A percentile compares a stretch with the other conserved stretches of the same genome.
Conservation (phyloP, 2,888 invertebrate species). For the Sclerodermus sp. region DNA sequence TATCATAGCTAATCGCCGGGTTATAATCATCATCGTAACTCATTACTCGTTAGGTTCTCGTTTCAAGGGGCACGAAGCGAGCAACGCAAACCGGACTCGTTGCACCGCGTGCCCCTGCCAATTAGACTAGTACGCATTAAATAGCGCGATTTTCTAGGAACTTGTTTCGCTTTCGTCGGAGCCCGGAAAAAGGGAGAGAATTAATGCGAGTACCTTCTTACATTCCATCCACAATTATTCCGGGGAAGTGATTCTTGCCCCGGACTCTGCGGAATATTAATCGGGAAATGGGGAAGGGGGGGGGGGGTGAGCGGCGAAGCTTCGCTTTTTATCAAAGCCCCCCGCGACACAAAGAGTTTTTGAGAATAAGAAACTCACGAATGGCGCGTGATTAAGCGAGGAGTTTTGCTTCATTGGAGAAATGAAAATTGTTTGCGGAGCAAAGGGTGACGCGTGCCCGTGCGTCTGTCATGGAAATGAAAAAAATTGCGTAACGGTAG, state of each 20-base stretch:
- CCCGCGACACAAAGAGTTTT: too few relatives aligned
- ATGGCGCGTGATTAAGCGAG: too few relatives aligned
- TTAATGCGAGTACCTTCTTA: too few relatives aligned
- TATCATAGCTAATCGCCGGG: constrained; percentile 24
- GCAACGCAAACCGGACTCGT: not conserved
- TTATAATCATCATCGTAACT: not conserved
- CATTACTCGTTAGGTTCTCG: constrained; percentile 16
- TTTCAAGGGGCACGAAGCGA: constrained; percentile 13
- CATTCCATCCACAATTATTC: too few relatives aligned
- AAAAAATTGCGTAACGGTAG: constrained; percentile 41
- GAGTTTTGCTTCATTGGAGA: not conserved
- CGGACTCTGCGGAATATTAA: too few relatives aligned
- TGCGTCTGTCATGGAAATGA: constrained; percentile 20
- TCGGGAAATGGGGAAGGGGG: constrained; percentile 1
- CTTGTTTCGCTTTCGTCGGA: not conserved
- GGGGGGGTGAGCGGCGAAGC: too few relatives aligned
- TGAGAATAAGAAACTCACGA: too few relatives aligned
- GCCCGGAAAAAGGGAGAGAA: not conserved
- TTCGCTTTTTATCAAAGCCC: too few relatives aligned
- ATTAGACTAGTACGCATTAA: constrained; percentile 12
- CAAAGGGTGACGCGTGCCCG: constrained; percentile 8
- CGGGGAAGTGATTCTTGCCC: too few relatives aligned
- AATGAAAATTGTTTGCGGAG: not conserved
- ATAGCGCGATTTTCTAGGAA: constrained; percentile 7
- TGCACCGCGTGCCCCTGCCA: constrained; percentile 1